Evolutionary conservation across 2,888 invertebrate genomes (phyloP), one percentile per base, ranked within the genome.

Genomic region (Microctonus aethiopoides): DNA sequence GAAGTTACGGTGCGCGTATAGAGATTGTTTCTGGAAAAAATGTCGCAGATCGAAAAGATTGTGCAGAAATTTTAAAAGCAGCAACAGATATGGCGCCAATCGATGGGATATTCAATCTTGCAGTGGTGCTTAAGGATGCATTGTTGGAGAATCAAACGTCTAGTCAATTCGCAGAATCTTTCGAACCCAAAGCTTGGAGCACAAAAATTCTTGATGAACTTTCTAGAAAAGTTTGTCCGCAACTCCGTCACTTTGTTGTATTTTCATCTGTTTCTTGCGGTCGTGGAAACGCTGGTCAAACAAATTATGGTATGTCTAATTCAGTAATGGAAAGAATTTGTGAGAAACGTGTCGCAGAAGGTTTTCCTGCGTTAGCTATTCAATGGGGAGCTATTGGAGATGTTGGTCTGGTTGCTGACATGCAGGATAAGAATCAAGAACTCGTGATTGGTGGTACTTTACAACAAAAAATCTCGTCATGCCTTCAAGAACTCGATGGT

Each of bases 391-490:
- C 90, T 10, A 88, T 92, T 62, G 91, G 91, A 29, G 91, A 92
- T 76, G 91, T 92, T 22, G 96, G 96, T 68, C 88, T 96, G 0
- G 92, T 95, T 20, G 92, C 94, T 4, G 94, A 95, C 66, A 90
- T 91, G 91, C 89, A 91, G 74, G 92, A 92, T 70, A 91, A 92
- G 1, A 90, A 92, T 74, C 89, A 91, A 26, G 92, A 92, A 74
- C 85, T 92, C 34, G 91, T 92, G 72, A 92, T 92, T 52, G 91
- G 91, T 63, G 97, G 97, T 11, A 96, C 96, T 0, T 87, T 95
- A 1, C 96, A 95, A 72, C 97, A 97, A 84, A 90, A 92, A 76
- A 94, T 97, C 79, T 90, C 91, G 0, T 95, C 95, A 0, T 97
- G 96, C 81, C 88, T 97, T 13, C 88, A 91, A 3, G 90, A 92